Conservation (phyloP, 2,888 invertebrate genomes). For the Seladonia tumulorum region DNA sequence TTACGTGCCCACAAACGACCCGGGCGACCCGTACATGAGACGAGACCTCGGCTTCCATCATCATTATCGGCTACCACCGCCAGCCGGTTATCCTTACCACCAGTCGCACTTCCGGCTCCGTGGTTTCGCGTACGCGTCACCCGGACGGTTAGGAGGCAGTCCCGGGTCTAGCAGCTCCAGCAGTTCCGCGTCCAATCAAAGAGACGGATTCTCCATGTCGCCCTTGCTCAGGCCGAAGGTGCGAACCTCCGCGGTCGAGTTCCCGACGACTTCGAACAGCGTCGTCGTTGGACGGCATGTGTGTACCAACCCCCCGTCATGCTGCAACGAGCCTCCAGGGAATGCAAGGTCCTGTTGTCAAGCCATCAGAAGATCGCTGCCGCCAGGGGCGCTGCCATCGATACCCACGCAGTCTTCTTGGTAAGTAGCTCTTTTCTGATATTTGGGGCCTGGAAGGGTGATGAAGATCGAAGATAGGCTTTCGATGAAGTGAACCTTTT, state of each 20-base stretch:
- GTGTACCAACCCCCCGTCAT: constrained; percentile 73
- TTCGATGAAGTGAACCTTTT: too few species aligned
- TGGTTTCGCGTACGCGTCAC: constrained; percentile 82
- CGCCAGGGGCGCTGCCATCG: constrained; percentile 85
- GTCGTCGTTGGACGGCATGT: constrained; percentile 73
- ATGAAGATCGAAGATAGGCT: neutral
- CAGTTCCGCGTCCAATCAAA: constrained; percentile 82
- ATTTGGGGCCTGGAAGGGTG: neutral
- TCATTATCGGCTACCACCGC: constrained; percentile 86
- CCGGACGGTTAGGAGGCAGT: constrained; percentile 81
- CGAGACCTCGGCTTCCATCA: constrained; percentile 86
- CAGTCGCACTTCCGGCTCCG: constrained; percentile 82
- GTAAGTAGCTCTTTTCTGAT: constrained; percentile 73
- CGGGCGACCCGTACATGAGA: constrained; percentile 86
- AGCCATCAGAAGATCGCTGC: constrained; percentile 86
- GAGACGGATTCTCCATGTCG: constrained; percentile 82
- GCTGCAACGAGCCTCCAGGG: constrained; percentile 71
- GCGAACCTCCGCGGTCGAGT: constrained; percentile 82
- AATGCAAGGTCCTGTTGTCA: constrained; percentile 85
- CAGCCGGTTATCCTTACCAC: constrained; percentile 79
- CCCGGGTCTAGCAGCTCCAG: constrained; percentile 85
- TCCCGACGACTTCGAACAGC: constrained; percentile 61
- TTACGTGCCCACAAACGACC: constrained; percentile 86
- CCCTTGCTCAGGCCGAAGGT: constrained; percentile 83
- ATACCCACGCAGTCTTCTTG: constrained; percentile 81